Evolutionary conservation across 2,888 invertebrate species (phyloP).

Genomic region (Invenusta paracnida): DNA sequence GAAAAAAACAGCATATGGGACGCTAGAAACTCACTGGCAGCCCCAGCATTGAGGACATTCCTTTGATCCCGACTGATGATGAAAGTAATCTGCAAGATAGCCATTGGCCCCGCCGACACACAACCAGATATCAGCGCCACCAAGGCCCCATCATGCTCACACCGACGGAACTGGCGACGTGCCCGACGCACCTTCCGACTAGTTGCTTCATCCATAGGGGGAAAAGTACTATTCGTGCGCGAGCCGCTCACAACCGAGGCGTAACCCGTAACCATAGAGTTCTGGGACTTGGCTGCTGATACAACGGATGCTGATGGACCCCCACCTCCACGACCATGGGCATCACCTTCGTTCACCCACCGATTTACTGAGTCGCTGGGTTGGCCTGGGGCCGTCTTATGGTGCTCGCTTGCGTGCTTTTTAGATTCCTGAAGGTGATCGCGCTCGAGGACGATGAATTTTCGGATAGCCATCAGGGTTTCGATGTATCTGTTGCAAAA

Average conservation of each 20-base stretch:
- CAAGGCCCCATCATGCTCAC: constrained; percentile 33
- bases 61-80: neutral
- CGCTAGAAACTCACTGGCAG: too few species aligned
- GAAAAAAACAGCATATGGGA: too few species aligned
- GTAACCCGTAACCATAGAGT: neutral
- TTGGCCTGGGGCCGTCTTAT: neutral
- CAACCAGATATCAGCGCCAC: constrained; percentile 30
- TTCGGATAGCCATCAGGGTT: constrained; percentile 23
- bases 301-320: neutral
- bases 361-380: neutral
- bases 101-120: constrained; percentile 12
- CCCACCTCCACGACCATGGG: neutral
- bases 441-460: constrained; percentile 1
- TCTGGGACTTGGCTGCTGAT: neutral
- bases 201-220: constrained; percentile 7
- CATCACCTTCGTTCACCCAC: too few species aligned
- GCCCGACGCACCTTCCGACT: constrained; percentile 28
- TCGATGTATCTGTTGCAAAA: constrained; percentile 17
- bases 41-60: too few species aligned
- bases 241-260: neutral
- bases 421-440: neutral
- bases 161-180: constrained; percentile 22
- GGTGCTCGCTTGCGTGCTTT: neutral
- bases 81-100: neutral
- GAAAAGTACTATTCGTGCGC: neutral